phyloP scores from a whole-genome alignment of 2,888 invertebrate genomes.

The Hipparchia sbordonii region DNA sequence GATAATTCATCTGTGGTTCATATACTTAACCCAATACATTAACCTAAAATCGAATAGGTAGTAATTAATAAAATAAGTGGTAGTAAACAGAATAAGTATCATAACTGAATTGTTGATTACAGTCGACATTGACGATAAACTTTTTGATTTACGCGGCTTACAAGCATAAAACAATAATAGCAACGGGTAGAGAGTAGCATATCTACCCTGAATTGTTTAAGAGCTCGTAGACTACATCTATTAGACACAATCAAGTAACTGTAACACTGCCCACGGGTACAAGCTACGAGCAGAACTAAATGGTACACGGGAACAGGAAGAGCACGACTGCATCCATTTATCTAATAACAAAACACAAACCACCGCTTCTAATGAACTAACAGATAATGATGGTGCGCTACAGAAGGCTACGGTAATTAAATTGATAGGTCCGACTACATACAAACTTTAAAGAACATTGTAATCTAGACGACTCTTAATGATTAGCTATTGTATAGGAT shows the following conservation, averaged over 20 bases:
- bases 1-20: no score
- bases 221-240: slow-evolving; percentile 17
- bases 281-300: slow-evolving; percentile 32
- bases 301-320: slow-evolving; percentile 34
- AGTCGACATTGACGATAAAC: not conserved
- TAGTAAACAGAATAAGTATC: not conserved
- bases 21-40: no score
- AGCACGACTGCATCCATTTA: slow-evolving; percentile 35
- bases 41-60: no score
- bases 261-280: slow-evolving; percentile 37
- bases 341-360: slow-evolving; percentile 36
- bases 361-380: slow-evolving; percentile 36
- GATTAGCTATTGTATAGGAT: no score
- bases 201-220: slow-evolving; percentile 16
- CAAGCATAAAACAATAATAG: not conserved
- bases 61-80: not conserved
- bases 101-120: not conserved
- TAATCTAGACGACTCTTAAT: no score
- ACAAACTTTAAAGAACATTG: not conserved
- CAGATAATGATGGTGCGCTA: slow-evolving; percentile 36
- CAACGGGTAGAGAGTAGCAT: not conserved
- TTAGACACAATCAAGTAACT: slow-evolving; percentile 34
- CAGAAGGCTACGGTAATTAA: slow-evolving; percentile 29
- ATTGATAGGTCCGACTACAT: not conserved
- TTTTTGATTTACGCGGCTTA: not conserved